phyloP scores from a whole-genome alignment of 1,140 invertebrate species.

The Antheraea mylitta region DNA sequence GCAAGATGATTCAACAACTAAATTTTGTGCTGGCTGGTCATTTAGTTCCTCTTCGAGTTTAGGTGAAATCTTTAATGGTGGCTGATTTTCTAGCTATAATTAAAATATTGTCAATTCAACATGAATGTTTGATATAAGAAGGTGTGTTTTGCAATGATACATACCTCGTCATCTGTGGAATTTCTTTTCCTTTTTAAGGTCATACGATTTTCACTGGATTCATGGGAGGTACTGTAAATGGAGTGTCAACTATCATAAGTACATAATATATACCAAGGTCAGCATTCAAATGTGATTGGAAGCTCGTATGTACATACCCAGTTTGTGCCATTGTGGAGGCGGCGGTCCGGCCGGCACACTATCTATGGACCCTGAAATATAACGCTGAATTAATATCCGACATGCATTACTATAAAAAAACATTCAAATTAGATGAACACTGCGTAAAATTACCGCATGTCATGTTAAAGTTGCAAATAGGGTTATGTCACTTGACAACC shows the following conservation, averaged over 20 bases:
- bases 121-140: not conserved
- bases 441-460: slow-evolving; percentile 73
- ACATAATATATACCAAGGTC: slow-evolving; percentile 53
- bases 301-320: slow-evolving; percentile 58
- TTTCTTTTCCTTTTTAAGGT: slow-evolving; percentile 67
- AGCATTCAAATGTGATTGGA: slow-evolving; percentile 30
- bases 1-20: slow-evolving; percentile 66
- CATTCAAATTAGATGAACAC: slow-evolving; percentile 35
- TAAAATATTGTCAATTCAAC: slow-evolving; percentile 11
- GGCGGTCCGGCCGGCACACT: slow-evolving; percentile 35
- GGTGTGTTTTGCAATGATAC: slow-evolving; percentile 14
- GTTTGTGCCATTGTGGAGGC: slow-evolving; percentile 63
- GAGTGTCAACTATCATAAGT: slow-evolving; percentile 30
- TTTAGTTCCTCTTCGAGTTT: slow-evolving; percentile 46
- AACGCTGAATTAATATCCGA: slow-evolving; percentile 33
- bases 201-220: slow-evolving; percentile 53
- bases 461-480: slow-evolving; percentile 71
- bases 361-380: slow-evolving; percentile 51
- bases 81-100: slow-evolving; percentile 65
- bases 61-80: slow-evolving; percentile 53
- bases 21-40: slow-evolving; percentile 59
- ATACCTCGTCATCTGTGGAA: slow-evolving; percentile 71
- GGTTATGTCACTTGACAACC: slow-evolving; percentile 76
- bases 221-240: slow-evolving; percentile 58
- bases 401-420: slow-evolving; percentile 20